Evolutionary conservation across 2,113 vertebrate species (phyloP), one percentile per base, ranked within the genome.

Genomic region (Mystacornis crossleyi): DNA sequence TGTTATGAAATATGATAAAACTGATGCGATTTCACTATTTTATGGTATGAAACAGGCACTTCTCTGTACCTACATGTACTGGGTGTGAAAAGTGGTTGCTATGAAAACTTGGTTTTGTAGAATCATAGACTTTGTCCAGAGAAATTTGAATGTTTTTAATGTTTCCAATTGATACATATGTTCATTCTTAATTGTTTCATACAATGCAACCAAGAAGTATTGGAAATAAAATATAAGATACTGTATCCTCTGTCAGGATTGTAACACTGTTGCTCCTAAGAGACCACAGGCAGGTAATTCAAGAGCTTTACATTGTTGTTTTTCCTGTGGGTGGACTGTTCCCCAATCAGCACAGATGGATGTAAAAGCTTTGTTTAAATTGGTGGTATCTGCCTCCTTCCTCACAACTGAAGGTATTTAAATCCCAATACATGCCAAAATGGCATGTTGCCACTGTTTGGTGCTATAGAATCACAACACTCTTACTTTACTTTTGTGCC

Each of bases 51-150:
- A 93, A 0, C 16, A 42, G 42, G 14, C 48, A 15, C 23, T 81
- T 47, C 8, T 3, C 16, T 65, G 15, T 34, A 31, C 1, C 1
- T 79, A 15, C 8, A 0, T 13, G 4, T 42, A 43, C 10, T 51
- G 20, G 10, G 45, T 72, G 40, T 0, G 2, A 47, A 74, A 66
- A 42, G 6, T 58, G 11, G 3, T 40, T 73, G 36, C 25, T 50
- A 19, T 48, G 58, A 45, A 40, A 69, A 61, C 15, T 48, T 14
- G 4, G 15, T 58, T 62, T 40, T 51, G 17, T 77, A 24, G 73
- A 58, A 57, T 31, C 14, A 4, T 4, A 7, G 42, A 4, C 33
- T 55, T 55, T 74, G 40, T 40, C 24, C 31, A 43, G 47, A 48
- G 48, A 75, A 48, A 55, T 40, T 12, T 33, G 4, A 43, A 11